Evolutionary conservation across 2,888 invertebrate species (phyloP).

Genomic region (Furcula furcula): DNA sequence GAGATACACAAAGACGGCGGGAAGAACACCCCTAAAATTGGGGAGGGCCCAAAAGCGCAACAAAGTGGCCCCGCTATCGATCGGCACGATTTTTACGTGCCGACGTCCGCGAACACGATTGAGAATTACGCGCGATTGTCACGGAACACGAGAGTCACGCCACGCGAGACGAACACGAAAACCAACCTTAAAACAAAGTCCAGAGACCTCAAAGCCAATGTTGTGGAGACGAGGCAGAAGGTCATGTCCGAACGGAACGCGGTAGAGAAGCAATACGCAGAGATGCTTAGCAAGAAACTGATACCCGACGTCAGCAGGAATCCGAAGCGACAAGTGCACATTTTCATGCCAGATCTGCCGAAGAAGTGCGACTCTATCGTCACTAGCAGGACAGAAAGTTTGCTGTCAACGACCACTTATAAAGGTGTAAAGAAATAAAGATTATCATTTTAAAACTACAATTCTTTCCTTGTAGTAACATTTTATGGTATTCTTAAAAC

Average conservation of each 20-base stretch:
- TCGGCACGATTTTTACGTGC: slow-evolving; percentile 68
- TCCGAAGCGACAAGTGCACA: slow-evolving; percentile 85
- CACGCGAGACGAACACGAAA: slow-evolving; percentile 49
- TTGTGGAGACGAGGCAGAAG: slow-evolving; percentile 64
- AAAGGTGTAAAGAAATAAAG: slow-evolving; percentile 40
- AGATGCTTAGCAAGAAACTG: slow-evolving; percentile 65
- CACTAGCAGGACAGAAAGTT: slow-evolving; percentile 57
- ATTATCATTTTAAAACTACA: too few relatives aligned
- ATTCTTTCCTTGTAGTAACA: too few relatives aligned
- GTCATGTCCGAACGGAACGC: slow-evolving; percentile 59
- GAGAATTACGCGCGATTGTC: slow-evolving; percentile 78
- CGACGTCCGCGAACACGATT: slow-evolving; percentile 72
- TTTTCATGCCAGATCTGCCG: slow-evolving; percentile 86
- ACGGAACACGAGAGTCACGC: slow-evolving; percentile 66
- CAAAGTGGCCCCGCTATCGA: slow-evolving; percentile 57
- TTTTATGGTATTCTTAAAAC: too few relatives aligned
- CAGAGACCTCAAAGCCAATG: slow-evolving; percentile 52
- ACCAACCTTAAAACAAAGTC: slow-evolving; percentile 50
- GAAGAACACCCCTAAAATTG: slow-evolving; percentile 46
- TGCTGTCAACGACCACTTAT: slow-evolving; percentile 50
- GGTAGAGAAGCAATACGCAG: slow-evolving; percentile 69
- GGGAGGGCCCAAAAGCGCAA: slow-evolving; percentile 56
- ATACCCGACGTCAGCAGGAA: slow-evolving; percentile 65
- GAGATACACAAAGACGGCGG: slow-evolving; percentile 55
- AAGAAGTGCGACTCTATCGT: slow-evolving; percentile 71